Percentiles rank a stretch among this genome's conserved stretches.
Evolutionary conservation across 2,797 vertebrate species (phyloP).

Genomic region (Heteromormyrus szaboi): DNA sequence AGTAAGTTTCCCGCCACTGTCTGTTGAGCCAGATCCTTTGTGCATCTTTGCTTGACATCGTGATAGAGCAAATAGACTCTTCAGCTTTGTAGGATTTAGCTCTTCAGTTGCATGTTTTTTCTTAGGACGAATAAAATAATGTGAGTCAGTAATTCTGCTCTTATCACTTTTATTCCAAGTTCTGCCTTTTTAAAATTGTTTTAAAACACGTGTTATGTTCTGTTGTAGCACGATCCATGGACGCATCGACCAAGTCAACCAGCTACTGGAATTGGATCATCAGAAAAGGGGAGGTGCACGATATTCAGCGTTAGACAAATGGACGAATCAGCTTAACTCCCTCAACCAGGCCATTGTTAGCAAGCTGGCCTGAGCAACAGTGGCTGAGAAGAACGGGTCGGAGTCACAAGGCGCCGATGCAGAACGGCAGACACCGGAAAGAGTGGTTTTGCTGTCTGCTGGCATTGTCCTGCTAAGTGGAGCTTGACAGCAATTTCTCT

Average conservation of each 20-base stretch:
- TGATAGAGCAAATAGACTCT: not conserved
- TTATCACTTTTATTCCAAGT: not conserved
- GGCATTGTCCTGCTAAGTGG: conserved; percentile 70
- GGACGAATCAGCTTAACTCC: conserved; percentile 99
- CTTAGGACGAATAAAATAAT: not conserved
- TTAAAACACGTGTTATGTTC: not conserved
- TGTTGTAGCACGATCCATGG: conserved; percentile 89
- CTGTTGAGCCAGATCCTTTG: not conserved
- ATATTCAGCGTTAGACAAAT: conserved; percentile 98
- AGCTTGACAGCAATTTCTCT: conserved; percentile 74
- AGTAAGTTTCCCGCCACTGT: conserved; percentile 69
- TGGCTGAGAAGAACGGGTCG: conserved; percentile 61
- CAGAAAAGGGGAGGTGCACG: conserved; percentile 97
- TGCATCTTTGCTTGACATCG: not conserved
- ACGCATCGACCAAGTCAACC: conserved; percentile 98
- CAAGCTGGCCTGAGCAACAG: conserved; percentile 88
- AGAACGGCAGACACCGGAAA: conserved; percentile 70
- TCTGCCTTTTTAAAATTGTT: not conserved
- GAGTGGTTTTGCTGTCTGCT: conserved; percentile 71
- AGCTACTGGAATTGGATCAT: conserved; percentile 97
- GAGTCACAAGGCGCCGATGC: conserved; percentile 65
- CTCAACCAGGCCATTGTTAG: conserved; percentile 98
- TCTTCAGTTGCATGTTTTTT: not conserved
- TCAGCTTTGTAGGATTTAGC: not conserved
- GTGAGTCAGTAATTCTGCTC: not conserved